Base-by-base conservation (phyloP, 1,140 invertebrate species). In the Tigriopus japonicus region DNA sequence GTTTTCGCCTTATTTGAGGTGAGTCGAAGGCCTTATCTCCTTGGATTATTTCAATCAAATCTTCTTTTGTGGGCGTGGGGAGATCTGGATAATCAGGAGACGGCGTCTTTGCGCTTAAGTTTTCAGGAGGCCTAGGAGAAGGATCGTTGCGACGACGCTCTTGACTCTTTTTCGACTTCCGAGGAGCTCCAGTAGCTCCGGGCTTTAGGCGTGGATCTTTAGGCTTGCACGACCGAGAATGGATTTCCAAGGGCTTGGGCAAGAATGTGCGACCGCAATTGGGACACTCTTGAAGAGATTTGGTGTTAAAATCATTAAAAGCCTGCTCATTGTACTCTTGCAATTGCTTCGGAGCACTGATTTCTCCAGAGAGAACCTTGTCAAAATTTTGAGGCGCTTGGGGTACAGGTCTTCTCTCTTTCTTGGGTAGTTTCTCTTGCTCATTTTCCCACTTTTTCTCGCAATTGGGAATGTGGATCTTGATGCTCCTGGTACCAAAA, bases 401-500 rank as follows among this genome's bases (percentile, higher is more conserved):
- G 19, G 52, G 59, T 7, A 52, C 49, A 15, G 76, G 74, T 63
- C 79, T 69, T 43, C 79, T 71, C 59, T 78, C 74, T 60, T 73
- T 68, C 42, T 73, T 70, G 7, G 81, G 80, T 52, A 84, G 68
- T 66, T 79, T 78, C 7, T 77, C 71, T 66, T 85, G 84, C 67
- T 84, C 80, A 45, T 71, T 67, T 28, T 79, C 73, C 82, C 84
- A 85, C 68, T 84, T 85, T 66, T 81, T 78, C 28, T 86, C 66
- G 67, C 85, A 87, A 64, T 86, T 81, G 1, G 83, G 82, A 66
- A 85, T 81, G 70, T 87, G 85, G 60, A 86, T 85, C 15, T 70
- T 70, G 58, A 87, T 79, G 42, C 81, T 83, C 63, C 76, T 77
- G 0, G 79, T 76, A 10, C 82, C 84, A 69, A 84, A 87, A 63